Percentiles rank a stretch among this genome's conserved stretches.
Conservation (phyloP, 2,888 invertebrate genomes). For the Chrysodeixis includens region DNA sequence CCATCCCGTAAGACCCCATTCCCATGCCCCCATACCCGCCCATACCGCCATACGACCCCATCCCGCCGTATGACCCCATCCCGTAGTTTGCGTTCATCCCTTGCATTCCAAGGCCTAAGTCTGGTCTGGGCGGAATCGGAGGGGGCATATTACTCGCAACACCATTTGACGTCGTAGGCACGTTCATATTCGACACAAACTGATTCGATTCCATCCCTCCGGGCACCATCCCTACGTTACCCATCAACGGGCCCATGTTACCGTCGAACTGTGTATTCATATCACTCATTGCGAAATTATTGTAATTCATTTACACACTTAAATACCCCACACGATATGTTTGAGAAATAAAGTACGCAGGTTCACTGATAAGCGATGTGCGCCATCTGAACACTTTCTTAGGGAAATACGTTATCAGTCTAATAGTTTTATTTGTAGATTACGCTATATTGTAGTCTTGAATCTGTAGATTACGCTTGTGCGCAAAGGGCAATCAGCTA, state of each 20-base stretch:
- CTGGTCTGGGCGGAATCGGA: slow-evolving; percentile 77
- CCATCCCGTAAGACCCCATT: slow-evolving; percentile 57
- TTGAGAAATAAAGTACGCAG: slow-evolving; percentile 41
- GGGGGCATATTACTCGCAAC: slow-evolving; percentile 61
- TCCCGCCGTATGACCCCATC: slow-evolving; percentile 59
- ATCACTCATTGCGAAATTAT: slow-evolving; percentile 73
- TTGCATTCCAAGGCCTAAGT: slow-evolving; percentile 55
- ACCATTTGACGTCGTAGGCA: slow-evolving; percentile 68
- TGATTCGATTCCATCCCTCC: slow-evolving; percentile 54
- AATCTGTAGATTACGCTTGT: slow-evolving; percentile 10
- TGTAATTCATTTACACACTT: slow-evolving; percentile 38
- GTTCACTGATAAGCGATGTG: slow-evolving; percentile 60
- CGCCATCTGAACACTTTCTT: slow-evolving; percentile 52
- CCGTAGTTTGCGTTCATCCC: slow-evolving; percentile 34
- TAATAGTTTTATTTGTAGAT: slow-evolving; percentile 39
- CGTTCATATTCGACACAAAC: slow-evolving; percentile 58
- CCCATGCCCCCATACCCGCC: slow-evolving; percentile 62
- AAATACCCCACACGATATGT: slow-evolving; percentile 51
- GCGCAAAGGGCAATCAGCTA: slow-evolving; percentile 26
- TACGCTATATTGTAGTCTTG: slow-evolving; percentile 22
- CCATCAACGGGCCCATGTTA: slow-evolving; percentile 33
- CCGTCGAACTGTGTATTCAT: slow-evolving; percentile 70
- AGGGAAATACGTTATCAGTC: slow-evolving; percentile 22
- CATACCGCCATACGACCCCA: slow-evolving; percentile 44
- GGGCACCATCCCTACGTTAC: slow-evolving; percentile 48